Evolutionary conservation across 2,113 vertebrate genomes (phyloP), one percentile per base, ranked within the genome.

Genomic region (Gulo gulo): DNA sequence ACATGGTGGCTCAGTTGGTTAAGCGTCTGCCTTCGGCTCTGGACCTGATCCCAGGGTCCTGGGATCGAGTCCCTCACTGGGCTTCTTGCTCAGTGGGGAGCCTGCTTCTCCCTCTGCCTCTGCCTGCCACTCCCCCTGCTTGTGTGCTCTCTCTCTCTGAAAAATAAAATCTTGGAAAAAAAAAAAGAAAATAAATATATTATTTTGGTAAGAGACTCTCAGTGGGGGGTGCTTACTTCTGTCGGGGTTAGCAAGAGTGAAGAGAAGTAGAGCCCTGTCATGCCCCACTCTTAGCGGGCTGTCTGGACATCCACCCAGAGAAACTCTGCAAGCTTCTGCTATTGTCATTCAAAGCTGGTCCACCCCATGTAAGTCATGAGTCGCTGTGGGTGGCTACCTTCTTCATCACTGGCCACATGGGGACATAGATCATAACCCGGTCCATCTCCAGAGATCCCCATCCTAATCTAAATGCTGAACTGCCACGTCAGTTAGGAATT

Each of bases 271-370:
- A 74, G 80, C 42, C 63, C 78, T 91, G n/a, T 29, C 2, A 1
- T 31, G 13, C 13, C 21, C n/a, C 16, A 16, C 1, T 50, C 26
- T 57, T 34, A 29, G 47, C 21, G 65, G 29, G 14, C 67, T 45
- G 16, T 50, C 1, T 83, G 23, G 34, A 65, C 45, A 0, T 26
- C 31, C 0, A 8, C n/a, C 39, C 47, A 34, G 34, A 52, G 39
- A 47, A 82, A 34, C 31, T 20, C n/a, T 65, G 74, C 12, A 31
- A 10, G 47, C 13, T n/a, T 74, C 69, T 76, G 3, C 50, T 8
- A 3, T 14, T 47, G n/a, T 10, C 34, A 20, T 83, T 52, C 23
- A 6, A 2, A 18, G n/a, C 42, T 1, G 0, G 26, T n/a, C 59
- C 52, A 9, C 34, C 59, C 91, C 21, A 1, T 52, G 55, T 12